Evolutionary conservation across 64 coral and sea anemone genomes (phyloP).

Genomic region (Porites australiensis): DNA sequence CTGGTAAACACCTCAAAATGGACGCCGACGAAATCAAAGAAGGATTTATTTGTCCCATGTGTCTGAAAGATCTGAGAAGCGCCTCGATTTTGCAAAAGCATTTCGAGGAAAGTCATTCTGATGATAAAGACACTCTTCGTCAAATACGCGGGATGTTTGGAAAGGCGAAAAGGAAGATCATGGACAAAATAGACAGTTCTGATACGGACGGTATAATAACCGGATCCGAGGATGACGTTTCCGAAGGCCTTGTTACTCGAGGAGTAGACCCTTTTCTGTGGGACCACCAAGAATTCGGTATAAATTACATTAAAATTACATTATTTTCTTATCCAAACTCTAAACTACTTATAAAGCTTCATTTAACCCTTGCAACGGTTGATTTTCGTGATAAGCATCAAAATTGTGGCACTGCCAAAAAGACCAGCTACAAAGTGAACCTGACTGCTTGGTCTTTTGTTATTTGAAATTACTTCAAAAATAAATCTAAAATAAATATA

Average conservation of each 20-base stretch:
- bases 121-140: conserved; percentile 91
- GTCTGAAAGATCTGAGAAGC: conserved; percentile 84
- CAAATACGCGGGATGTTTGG: conserved; percentile 91
- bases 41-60: conserved; percentile 92
- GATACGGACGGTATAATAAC: conserved; percentile 23
- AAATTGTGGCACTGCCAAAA: no score
- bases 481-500: no score
- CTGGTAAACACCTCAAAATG: conserved; percentile 44
- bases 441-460: no score
- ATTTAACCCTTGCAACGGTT: no score
- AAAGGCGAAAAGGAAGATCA: conserved; percentile 93
- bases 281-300: conserved; percentile 89
- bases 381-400: no score
- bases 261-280: conserved; percentile 92
- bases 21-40: conserved; percentile 87
- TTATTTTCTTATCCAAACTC: no score
- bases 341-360: no score
- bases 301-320: no score
- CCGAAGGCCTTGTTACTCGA: conserved; percentile 41
- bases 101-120: conserved; percentile 91
- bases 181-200: conserved; percentile 73
- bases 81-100: conserved; percentile 78
- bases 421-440: no score
- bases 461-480: no score
- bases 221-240: conserved; percentile 14